Conservation (phyloP, 2,888 invertebrate species). For the Neoaliturus tenellus region DNA sequence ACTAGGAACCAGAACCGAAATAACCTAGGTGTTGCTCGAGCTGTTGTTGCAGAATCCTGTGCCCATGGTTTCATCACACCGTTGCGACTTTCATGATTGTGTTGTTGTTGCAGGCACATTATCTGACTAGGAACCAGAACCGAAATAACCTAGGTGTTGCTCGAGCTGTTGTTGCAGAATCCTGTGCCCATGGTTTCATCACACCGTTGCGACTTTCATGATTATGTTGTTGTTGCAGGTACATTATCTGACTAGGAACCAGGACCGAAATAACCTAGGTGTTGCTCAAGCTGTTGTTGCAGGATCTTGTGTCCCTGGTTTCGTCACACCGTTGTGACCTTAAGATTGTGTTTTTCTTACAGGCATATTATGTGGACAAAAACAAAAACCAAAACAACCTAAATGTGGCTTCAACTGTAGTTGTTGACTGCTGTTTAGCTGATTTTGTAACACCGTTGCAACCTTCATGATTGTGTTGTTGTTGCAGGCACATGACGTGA, state of each 20-base stretch:
- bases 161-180: neutral
- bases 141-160: neutral
- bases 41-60: too few relatives aligned
- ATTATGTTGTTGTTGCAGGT: neutral
- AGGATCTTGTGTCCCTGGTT: neutral
- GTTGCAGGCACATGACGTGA: too few relatives aligned
- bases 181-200: neutral
- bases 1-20: too few relatives aligned
- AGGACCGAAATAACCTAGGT: conserved; percentile 10
- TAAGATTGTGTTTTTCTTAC: too few relatives aligned
- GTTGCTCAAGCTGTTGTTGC: neutral
- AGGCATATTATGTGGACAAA: conserved; percentile 36
- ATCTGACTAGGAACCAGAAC: conserved; percentile 40
- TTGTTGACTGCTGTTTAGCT: neutral
- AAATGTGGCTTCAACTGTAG: neutral
- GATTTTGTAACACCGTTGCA: conserved; percentile 65
- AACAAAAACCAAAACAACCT: conserved; percentile 4
- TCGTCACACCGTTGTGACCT: conserved; percentile 68
- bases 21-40: too few relatives aligned
- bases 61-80: too few relatives aligned
- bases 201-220: conserved; percentile 66
- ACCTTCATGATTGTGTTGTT: too few relatives aligned
- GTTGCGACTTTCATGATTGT: too few relatives aligned
- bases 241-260: conserved; percentile 39
- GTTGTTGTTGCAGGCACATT: conserved; percentile 15